Evolutionary conservation across 2,797 vertebrate genomes (phyloP).

Genomic region (Hemibagrus guttatus): DNA sequence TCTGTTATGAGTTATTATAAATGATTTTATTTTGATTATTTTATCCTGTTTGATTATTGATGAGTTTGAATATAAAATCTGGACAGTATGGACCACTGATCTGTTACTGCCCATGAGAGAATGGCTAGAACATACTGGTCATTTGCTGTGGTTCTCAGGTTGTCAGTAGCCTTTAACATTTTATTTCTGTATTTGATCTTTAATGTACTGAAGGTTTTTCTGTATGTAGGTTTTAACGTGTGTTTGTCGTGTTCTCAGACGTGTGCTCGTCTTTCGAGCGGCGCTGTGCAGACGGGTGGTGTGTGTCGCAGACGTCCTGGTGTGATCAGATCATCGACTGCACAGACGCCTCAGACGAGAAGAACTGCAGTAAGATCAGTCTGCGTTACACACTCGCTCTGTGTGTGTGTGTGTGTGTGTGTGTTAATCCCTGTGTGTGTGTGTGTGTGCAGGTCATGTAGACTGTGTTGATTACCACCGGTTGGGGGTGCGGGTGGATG

Average conservation of each 20-base stretch:
- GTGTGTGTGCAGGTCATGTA: conserved; percentile 18
- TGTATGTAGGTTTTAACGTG: conserved; percentile 18
- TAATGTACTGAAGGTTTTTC: not conserved
- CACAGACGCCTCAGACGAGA: conserved; percentile 92
- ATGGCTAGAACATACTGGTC: not conserved
- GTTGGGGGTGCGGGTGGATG: conserved; percentile 81
- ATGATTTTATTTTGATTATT: not conserved
- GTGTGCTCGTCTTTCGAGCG: conserved; percentile 78
- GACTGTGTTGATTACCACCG: conserved; percentile 92
- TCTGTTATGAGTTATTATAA: not conserved
- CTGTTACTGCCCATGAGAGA: not conserved
- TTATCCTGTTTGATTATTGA: not conserved
- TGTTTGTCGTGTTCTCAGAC: conserved; percentile 63
- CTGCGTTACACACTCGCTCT: not conserved
- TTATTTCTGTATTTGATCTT: not conserved
- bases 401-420: not conserved
- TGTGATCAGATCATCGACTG: conserved; percentile 97
- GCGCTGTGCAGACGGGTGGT: conserved; percentile 86
- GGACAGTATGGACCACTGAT: not conserved
- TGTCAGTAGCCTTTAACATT: not conserved
- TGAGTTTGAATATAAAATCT: not conserved
- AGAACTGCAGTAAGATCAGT: conserved; percentile 85
- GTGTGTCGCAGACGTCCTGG: conserved; percentile 82
- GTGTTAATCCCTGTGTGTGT: conserved; percentile 48
- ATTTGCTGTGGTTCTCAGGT: not conserved